Base-by-base conservation (phyloP, 2,797 vertebrate species). In the Picus viridis region DNA sequence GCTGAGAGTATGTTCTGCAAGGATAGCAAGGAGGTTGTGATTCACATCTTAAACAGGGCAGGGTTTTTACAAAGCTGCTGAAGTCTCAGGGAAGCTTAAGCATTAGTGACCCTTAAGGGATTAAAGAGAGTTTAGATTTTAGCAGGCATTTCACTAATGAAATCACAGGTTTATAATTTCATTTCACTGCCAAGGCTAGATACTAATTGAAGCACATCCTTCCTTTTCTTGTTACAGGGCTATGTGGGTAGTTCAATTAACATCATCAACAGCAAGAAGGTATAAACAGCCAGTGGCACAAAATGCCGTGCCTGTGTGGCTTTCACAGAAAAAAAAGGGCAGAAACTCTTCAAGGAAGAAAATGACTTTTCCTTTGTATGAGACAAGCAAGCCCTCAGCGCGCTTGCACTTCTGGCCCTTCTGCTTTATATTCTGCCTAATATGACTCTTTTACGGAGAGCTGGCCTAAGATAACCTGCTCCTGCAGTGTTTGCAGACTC, bases 381-480 rank as follows among this genome's bases (percentile, higher is more conserved):
- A 83, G 51, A 83, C 64, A n/a, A 83, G 62, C 65, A 63, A 83
- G 45, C 84, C 82, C 53, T 95, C 5, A 8, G 92, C 59, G 3
- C 86, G 30, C 84, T 93, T 95, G 84, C 81, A 69, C 58, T 94
- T n/a, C 10, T 90, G 86, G 34, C 64, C 77, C 85, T 92, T 92
- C 65, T 86, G 62, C 41, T 92, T 91, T 82, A 72, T 68, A 34
- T 51, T 49, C 65, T 68, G 65, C 59, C 69, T 74, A 80, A 65
- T 85, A 71, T 6, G 24, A 32, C 19, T 71, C 90, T 93, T 93
- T 87, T 90, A 49, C 43, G 67, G 56, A 75, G 78, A 80, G 72
- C 41, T 93, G 92, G 90, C 86, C 83, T 90, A 75, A 94, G 86
- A 89, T 93, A 86, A 94, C 88, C 74, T 32, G 41, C 72, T 92